These are phyloP conservation scores for Sclerodermus sp. DNA, from an alignment of 2,888 invertebrate genomes.

Conservation along the genomic window DNA sequence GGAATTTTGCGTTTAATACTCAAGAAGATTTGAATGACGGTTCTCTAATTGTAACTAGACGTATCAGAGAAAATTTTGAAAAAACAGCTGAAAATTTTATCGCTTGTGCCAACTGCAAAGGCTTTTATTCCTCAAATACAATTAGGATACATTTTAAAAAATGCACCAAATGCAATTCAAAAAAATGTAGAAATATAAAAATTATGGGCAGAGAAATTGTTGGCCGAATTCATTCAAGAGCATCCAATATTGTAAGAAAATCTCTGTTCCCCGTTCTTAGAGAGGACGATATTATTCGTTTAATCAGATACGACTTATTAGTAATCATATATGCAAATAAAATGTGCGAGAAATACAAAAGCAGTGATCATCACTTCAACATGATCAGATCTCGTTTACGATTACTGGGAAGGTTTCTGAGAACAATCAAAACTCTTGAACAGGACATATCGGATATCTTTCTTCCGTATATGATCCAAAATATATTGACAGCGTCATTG, in stretches of 20 bases:
- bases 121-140: conserved; percentile 21
- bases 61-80: conserved; percentile 14
- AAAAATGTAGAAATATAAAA: conserved; percentile 3
- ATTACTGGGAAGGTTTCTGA: conserved; percentile 22
- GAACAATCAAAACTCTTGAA: conserved; percentile 13
- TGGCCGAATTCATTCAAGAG: conserved; percentile 17
- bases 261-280: conserved; percentile 23
- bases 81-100: conserved; percentile 16
- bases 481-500: conserved; percentile 13
- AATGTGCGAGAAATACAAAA: conserved; percentile 22
- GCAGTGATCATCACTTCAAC: conserved; percentile 16
- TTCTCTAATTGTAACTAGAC: conserved; percentile 23
- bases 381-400: conserved; percentile 25
- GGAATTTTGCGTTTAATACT: conserved; percentile 26
- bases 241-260: conserved; percentile 14
- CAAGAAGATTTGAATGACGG: conserved; percentile 20
- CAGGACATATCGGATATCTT: conserved; percentile 17
- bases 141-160: conserved; percentile 18
- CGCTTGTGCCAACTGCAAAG: conserved; percentile 23
- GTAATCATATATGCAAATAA: conserved; percentile 27
- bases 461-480: conserved; percentile 25
- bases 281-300: conserved; percentile 22
- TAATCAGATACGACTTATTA: conserved; percentile 27
- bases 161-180: conserved; percentile 5
- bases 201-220: conserved; percentile 9